phyloP scores from a whole-genome alignment of 2,113 vertebrate species.

The Tricholaema leucomelas region DNA sequence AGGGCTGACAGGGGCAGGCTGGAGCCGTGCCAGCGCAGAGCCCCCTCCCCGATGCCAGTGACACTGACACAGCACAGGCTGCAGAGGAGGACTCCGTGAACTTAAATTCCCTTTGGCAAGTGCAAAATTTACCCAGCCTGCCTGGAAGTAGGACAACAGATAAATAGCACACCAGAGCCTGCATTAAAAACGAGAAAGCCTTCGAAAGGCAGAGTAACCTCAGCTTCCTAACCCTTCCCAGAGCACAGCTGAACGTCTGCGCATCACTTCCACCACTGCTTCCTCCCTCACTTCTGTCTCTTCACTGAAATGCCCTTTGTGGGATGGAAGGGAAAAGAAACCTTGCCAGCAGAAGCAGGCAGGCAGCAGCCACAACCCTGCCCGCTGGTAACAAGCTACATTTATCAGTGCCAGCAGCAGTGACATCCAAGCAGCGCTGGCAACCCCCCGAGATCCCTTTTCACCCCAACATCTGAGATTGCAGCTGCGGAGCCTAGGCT shows the following conservation, averaged over 20 bases:
- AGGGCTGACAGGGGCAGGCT: neutral
- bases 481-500: rapidly evolving
- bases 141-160: neutral
- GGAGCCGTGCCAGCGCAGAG: rapidly evolving
- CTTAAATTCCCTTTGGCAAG: neutral
- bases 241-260: rapidly evolving
- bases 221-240: neutral
- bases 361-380: neutral
- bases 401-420: neutral
- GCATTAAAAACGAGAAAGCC: neutral
- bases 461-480: rapidly evolving
- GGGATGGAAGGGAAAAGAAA: neutral
- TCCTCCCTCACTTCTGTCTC: neutral
- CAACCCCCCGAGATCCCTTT: neutral
- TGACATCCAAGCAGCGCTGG: neutral
- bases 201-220: neutral
- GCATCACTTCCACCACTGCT: neutral
- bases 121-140: neutral
- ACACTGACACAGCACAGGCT: rapidly evolving
- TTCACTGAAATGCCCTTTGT: neutral
- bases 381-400: rapidly evolving
- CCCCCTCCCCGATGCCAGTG: neutral
- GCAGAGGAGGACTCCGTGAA: neutral
- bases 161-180: neutral
- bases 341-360: neutral